Conservation (phyloP, 2,797 vertebrate species). For the Tapirus indicus region DNA sequence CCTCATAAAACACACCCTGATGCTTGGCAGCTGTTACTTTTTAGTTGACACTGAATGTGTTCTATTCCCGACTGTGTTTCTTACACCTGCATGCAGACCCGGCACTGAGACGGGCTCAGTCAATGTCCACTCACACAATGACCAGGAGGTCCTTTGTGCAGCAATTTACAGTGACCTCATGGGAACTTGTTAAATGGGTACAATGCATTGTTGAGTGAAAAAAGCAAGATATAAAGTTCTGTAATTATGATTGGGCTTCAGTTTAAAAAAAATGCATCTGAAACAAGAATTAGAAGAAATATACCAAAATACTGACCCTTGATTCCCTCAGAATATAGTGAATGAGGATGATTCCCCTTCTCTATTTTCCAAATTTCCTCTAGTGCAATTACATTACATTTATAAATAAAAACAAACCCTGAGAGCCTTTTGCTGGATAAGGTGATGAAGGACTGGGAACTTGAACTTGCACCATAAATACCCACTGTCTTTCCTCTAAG, state of each 20-base stretch:
- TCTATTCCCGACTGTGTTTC: background rate
- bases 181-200: slow-evolving; percentile 4
- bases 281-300: slow-evolving; percentile 27
- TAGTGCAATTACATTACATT: background rate
- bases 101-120: background rate
- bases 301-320: background rate
- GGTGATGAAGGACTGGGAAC: background rate
- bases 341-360: background rate
- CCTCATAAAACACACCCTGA: background rate
- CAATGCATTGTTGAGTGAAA: background rate
- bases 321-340: no score
- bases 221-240: slow-evolving; percentile 14
- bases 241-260: background rate
- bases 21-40: background rate
- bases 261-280: background rate
- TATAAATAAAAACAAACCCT: background rate
- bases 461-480: background rate
- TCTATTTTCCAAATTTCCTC: slow-evolving; percentile 6
- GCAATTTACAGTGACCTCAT: background rate
- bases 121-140: background rate
- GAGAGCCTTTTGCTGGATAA: background rate
- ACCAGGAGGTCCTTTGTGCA: background rate
- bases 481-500: background rate
- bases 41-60: background rate
- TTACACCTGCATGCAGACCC: background rate